Base-by-base conservation (phyloP, 2,888 invertebrate species). In the Seira musarum region DNA sequence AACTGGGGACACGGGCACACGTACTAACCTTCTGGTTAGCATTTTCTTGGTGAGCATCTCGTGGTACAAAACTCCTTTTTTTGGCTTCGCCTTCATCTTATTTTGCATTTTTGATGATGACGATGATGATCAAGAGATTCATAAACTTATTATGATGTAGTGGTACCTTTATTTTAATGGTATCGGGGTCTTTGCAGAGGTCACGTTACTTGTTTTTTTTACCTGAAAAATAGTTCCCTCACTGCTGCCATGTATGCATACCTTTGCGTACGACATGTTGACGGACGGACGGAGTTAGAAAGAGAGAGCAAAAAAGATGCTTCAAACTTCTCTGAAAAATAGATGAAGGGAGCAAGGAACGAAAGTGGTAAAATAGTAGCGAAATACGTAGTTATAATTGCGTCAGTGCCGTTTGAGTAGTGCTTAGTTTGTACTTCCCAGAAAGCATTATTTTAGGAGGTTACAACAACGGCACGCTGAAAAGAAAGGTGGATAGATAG, bases 141-240 rank as follows among this genome's bases (percentile, higher is more conserved):
- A 21, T 64, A 21, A 35, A 35, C 64, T 13, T 30, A n/a, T 17
- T 2, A 10, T 22, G n/a, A n/a, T 2, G 2, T 1, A n/a, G 24
- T 10, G 49, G 72, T 79, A 79, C 78, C 78, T 72, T 79, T 79
- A 79, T 80, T 80, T 80, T 73, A 72, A 80, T 80, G 73, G 73
- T 80, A 69, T 80, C 79, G 73, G 79, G 77, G 79, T 80, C 73
- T 46, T 80, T 69, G 24, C 35, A 73, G 64, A 73, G 73, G 79
- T 80, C 79, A 80, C 73, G 72, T 72, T 80, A 73, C 79, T 73
- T 80, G 79, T 80, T 80, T 79, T 67, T 78, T 79, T 69, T 66
- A 15, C 61, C 66, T 65, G 60, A 80, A 80, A 80, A 40, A n/a
- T 40, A 40, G 6, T 40, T 8, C 40, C 6, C 40, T 40, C 40